Conservation (phyloP, 2,113 vertebrate species). For the Vidua chalybeata region DNA sequence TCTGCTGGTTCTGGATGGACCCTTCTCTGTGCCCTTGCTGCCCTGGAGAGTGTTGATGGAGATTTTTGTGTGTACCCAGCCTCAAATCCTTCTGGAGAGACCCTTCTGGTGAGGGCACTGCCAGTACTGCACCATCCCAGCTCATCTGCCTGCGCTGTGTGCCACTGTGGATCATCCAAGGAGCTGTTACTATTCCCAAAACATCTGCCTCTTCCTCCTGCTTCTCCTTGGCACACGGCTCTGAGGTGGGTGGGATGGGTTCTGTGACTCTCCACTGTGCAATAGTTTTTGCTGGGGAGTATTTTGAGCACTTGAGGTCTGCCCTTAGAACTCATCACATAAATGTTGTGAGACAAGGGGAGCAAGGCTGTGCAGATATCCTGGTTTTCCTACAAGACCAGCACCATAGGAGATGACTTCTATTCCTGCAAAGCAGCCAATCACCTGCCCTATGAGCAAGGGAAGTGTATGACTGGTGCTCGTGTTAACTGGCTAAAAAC, state of each 20-base stretch:
- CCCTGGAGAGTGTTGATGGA: background rate
- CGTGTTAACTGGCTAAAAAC: background rate
- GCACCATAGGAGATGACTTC: background rate
- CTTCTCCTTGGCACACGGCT: rapidly evolving
- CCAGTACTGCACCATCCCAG: no score
- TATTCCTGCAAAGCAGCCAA: background rate
- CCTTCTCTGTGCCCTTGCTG: rapidly evolving
- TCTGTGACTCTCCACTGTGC: background rate
- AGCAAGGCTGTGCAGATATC: background rate
- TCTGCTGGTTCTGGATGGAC: background rate
- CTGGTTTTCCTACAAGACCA: background rate
- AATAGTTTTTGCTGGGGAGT: background rate
- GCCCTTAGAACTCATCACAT: background rate
- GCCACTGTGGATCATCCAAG: rapidly evolving
- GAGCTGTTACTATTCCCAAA: background rate
- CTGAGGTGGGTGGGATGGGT: background rate
- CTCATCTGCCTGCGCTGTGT: rapidly evolving
- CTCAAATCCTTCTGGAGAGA: background rate
- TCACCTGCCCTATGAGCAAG: background rate
- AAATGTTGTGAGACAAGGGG: no score
- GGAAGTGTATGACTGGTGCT: background rate
- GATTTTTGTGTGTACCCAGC: background rate
- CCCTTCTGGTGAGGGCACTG: background rate
- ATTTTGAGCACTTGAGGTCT: no score
- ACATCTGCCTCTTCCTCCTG: rapidly evolving